Base-by-base conservation (phyloP, 2,113 vertebrate genomes). In the Clarias magur region DNA sequence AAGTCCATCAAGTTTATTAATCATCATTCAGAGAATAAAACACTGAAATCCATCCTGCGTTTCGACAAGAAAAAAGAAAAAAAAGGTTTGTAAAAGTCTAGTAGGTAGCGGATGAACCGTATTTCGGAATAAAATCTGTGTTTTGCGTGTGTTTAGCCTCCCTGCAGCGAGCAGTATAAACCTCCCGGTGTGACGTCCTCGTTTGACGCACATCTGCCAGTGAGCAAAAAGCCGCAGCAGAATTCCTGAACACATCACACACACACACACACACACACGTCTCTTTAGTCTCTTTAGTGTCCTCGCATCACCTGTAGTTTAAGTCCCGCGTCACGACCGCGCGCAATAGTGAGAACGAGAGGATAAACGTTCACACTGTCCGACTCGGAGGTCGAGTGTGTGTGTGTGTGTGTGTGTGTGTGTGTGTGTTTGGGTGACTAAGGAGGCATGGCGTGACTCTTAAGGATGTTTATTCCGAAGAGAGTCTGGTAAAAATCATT, bases 391-490 rank as follows among this genome's bases (percentile, higher is more conserved):
- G 9, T 63, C 23, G 21, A 6, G 25, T 67, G 62, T 67, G 63
- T 4, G 60, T 34, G 75, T 73, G 53, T 62, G 80, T 63, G 38
- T 83, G 81, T 48, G 42, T 83, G 62, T 67, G 63, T 4, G 60
- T 34, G 75, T 73, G 54, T 62, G 80, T 63, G 38, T 83, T 60
- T 48, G 5, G 81, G 59, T 63, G 84, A 38, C 7, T 85, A 56
- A 56, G 56, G 48, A 54, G 60, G 62, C 62, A 65, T 82, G 42
- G 53, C 80, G n/a, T 56, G 80, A 83, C 25, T 87, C 57, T 80
- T 82, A 82, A 62, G 54, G 23, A 87, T 87, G 86, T 72, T 82
- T 81, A 73, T 54, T 85, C 70, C 62, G 83, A 42, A 62, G 56
- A 48, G 70, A 0, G 11, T 76, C 56, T 85, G 83, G 83, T 25